Conservation (phyloP, 2,888 invertebrate genomes). For the Philonicus albiceps region DNA sequence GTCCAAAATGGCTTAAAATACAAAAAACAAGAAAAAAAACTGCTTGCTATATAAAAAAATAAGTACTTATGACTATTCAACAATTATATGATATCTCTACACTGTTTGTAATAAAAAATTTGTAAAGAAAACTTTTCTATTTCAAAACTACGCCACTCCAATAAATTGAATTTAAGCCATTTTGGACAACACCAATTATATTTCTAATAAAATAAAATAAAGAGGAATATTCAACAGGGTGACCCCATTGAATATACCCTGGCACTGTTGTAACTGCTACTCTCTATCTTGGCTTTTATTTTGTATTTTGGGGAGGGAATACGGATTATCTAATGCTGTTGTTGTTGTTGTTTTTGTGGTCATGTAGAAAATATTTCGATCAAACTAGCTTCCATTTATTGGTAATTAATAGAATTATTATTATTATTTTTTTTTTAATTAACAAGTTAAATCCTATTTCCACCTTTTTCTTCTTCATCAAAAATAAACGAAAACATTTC, state of each 20-base stretch:
- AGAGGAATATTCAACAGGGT: not conserved
- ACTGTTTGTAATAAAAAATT: not conserved
- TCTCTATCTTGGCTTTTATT: not conserved
- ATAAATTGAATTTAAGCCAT: not conserved
- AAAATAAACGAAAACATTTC: slow-evolving; percentile 41
- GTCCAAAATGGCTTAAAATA: not conserved
- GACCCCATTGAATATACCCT: not conserved
- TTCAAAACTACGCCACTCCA: not conserved
- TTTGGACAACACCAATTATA: not conserved
- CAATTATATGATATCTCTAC: not conserved
- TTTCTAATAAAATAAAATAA: not conserved
- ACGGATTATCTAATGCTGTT: not conserved
- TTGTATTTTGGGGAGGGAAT: not conserved
- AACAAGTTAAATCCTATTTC: slow-evolving; percentile 31
- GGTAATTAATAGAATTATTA: not conserved
- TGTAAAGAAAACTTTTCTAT: slow-evolving; percentile 1
- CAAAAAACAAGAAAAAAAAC: not conserved
- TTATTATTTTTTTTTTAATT: not conserved
- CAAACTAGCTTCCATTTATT: not conserved
- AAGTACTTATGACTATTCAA: not conserved
- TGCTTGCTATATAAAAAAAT: not conserved
- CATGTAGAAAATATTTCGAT: slow-evolving; percentile 14
- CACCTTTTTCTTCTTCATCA: not conserved
- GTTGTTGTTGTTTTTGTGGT: not conserved
- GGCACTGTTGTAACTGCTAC: slow-evolving; percentile 8